phyloP scores from a whole-genome alignment of 1,140 invertebrate genomes.

The Pseudomyrmex cubaensis region DNA sequence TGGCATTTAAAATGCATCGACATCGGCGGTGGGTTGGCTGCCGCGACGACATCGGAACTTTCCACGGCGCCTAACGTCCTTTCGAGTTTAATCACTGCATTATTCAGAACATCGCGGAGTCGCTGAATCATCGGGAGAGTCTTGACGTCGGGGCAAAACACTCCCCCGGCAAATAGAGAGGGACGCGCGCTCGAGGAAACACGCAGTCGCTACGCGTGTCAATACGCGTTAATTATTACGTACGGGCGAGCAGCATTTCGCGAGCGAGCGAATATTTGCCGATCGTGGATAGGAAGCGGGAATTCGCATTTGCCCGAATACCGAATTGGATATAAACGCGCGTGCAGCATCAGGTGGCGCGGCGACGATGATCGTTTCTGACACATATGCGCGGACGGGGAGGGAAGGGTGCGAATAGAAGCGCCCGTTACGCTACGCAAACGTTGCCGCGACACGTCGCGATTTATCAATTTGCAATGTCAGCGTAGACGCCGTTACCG shows the following conservation, averaged over 20 bases:
- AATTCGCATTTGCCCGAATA: constrained; percentile 16
- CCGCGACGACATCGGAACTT: background rate
- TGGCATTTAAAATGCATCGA: constrained; percentile 40
- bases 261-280: constrained; percentile 37
- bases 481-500: constrained; percentile 12
- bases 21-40: background rate
- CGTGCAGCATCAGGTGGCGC: constrained; percentile 48
- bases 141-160: constrained; percentile 52
- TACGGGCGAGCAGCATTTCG: constrained; percentile 18
- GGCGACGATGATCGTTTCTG: constrained; percentile 52
- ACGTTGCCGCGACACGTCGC: constrained; percentile 54
- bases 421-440: constrained; percentile 46
- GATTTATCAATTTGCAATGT: constrained; percentile 58
- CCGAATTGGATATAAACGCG: constrained; percentile 8
- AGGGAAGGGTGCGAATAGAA: constrained; percentile 20
- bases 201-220: constrained; percentile 38
- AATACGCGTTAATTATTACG: constrained; percentile 66
- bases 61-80: background rate
- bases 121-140: constrained; percentile 15
- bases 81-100: constrained; percentile 54
- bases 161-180: constrained; percentile 25
- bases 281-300: constrained; percentile 50
- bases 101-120: constrained; percentile 33
- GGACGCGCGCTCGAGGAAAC: constrained; percentile 26
- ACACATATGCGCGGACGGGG: background rate